Conservation (phyloP, 2,888 invertebrate species). For the Gryllus longicercus region DNA sequence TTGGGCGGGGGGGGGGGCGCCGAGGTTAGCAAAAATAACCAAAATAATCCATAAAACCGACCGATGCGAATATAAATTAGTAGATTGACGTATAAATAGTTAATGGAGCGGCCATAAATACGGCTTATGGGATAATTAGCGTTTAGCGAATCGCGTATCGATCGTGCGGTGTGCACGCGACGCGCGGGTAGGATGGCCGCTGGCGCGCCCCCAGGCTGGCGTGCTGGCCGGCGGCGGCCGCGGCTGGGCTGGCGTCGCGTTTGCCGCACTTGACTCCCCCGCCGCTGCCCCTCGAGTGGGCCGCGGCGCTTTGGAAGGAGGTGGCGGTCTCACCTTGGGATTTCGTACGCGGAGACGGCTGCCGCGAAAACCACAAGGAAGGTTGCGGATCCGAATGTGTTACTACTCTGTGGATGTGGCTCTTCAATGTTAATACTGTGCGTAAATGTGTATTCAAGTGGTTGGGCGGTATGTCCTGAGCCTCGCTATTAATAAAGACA, state of each 20-base stretch:
- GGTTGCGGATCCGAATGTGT: too few relatives aligned
- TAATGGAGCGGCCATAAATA: conserved; percentile 17
- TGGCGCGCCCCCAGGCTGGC: not conserved
- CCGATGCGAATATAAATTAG: conserved; percentile 11
- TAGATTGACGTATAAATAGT: conserved; percentile 17
- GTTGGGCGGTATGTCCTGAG: too few relatives aligned
- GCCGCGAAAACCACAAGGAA: too few relatives aligned
- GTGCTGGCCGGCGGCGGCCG: not conserved
- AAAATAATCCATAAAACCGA: conserved; percentile 17
- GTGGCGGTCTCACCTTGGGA: too few relatives aligned
- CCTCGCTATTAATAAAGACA: too few relatives aligned
- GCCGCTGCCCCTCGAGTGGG: too few relatives aligned
- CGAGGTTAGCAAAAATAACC: conserved; percentile 10
- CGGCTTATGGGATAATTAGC: conserved; percentile 10
- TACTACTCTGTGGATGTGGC: too few relatives aligned
- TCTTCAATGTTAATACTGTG: too few relatives aligned
- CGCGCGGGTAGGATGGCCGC: too few relatives aligned
- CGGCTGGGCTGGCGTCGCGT: not conserved
- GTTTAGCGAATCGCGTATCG: not conserved
- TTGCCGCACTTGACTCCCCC: not conserved
- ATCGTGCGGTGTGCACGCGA: not conserved
- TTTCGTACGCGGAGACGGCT: too few relatives aligned
- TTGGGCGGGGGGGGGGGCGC: not conserved
- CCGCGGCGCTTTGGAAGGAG: too few relatives aligned
- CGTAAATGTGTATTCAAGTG: too few relatives aligned